Base-by-base conservation (phyloP, 2,113 vertebrate species). In the Centropus bengalensis region DNA sequence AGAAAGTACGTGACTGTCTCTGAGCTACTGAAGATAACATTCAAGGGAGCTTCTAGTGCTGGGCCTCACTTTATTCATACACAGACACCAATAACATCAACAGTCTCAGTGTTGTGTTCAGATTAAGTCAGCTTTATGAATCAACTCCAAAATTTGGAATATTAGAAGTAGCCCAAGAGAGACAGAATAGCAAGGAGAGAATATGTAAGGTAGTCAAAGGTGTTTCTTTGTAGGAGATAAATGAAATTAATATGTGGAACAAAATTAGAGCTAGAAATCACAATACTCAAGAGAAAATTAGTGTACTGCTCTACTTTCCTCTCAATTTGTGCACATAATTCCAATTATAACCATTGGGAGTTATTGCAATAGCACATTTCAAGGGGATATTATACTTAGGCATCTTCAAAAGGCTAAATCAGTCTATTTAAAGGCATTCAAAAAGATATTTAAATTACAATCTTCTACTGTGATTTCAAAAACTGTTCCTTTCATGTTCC, bases 231-330 rank as follows among this genome's bases (percentile, higher is more conserved):
- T 52, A 80, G 71, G 89, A 88, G 82, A 94, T 86, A 95, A 89
- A 95, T 91, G 85, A 93, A 95, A 94, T 89, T 93, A 91, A 88
- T 95, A 91, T 49, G 75, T 74, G 79, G 71, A 89, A 96, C 59
- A 81, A 91, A 96, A 96, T 89, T 94, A 91, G 87, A 96, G 79
- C 79, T 94, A 91, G 93, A 94, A 96, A 97, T 88, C 93, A 94
- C 71, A 95, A 93, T 81, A 81, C 93, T 83, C 95, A 23, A 70
- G 93, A 91, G 94, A 77, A 96, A 94, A 96, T 76, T 38, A 92
- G 86, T 42, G 68, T 38, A 95, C 52, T 91, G 90, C 68, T 96
- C 93, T 71, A 97, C 91, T 97, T 97, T 94, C 42, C 82, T 85
- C 84, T 91, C 87, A 89, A 68, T 86, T 79, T 90, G 88, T 86